A percentile compares a stretch with the other conserved stretches of the same genome.
Conservation (phyloP, 2,113 vertebrate species). For the Leptodactylus fuscus region DNA sequence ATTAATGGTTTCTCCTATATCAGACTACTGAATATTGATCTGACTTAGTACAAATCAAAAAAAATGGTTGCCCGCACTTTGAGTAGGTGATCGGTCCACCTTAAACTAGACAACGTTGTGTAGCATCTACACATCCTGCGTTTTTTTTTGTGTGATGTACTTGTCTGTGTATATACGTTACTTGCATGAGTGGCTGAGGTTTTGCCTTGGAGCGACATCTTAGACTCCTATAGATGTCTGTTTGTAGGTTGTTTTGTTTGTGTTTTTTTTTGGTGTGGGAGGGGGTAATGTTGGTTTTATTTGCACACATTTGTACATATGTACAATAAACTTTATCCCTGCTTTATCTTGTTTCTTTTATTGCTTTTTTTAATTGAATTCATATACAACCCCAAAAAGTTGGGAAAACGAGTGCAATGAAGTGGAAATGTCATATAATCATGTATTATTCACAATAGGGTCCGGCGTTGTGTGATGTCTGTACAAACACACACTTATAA, state of each 20-base stretch:
- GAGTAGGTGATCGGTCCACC: not conserved
- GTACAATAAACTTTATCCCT: constrained; percentile 13
- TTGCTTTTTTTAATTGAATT: no score
- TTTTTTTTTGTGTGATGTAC: not conserved
- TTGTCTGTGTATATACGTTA: not conserved
- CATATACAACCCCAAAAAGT: no score
- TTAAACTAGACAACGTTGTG: constrained; percentile 43
- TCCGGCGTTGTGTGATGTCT: no score
- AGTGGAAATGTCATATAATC: no score
- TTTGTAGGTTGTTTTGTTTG: not conserved
- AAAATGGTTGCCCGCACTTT: not conserved
- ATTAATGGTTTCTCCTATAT: not conserved
- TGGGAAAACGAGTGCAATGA: no score
- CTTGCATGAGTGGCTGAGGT: not conserved
- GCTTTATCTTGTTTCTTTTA: not conserved
- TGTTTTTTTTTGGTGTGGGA: not conserved
- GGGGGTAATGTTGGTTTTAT: not conserved
- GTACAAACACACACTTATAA: no score
- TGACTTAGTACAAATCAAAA: not conserved
- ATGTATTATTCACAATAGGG: no score
- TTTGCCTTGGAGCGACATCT: not conserved
- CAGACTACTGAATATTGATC: constrained; percentile 4
- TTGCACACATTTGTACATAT: constrained; percentile 36
- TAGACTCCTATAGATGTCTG: not conserved
- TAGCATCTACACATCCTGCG: constrained; percentile 56